Conservation (phyloP, 2,797 vertebrate species). For the Zalophus californianus region DNA sequence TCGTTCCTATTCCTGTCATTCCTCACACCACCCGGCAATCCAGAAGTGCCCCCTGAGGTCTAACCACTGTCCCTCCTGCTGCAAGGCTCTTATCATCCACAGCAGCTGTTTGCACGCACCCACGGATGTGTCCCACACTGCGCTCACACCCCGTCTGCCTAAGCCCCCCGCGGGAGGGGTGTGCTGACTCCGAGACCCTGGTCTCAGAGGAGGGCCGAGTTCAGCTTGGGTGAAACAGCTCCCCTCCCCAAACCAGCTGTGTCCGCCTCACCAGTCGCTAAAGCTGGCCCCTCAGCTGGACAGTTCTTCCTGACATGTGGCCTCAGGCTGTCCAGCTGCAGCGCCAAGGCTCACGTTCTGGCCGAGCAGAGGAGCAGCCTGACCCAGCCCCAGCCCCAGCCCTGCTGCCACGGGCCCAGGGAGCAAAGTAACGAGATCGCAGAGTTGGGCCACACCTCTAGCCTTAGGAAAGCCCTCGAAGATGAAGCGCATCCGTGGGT, state of each 20-base stretch:
- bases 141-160: background rate
- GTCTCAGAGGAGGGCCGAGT: background rate
- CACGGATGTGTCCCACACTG: fast-evolving
- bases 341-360: background rate
- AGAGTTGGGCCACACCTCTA: background rate
- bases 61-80: background rate
- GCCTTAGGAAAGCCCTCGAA: background rate
- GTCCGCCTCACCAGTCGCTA: background rate
- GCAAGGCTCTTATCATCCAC: background rate
- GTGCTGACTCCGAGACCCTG: background rate
- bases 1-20: background rate
- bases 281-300: background rate
- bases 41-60: background rate
- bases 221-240: background rate
- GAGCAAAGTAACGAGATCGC: background rate
- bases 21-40: background rate
- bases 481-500: background rate
- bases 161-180: background rate
- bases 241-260: background rate
- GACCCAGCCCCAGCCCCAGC: background rate
- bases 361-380: background rate
- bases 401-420: background rate
- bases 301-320: background rate
- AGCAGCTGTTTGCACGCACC: background rate
- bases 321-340: background rate